Evolutionary conservation across 2,888 invertebrate species (phyloP), one percentile per base, ranked within the genome.

Genomic region (Odontomyia ornata): DNA sequence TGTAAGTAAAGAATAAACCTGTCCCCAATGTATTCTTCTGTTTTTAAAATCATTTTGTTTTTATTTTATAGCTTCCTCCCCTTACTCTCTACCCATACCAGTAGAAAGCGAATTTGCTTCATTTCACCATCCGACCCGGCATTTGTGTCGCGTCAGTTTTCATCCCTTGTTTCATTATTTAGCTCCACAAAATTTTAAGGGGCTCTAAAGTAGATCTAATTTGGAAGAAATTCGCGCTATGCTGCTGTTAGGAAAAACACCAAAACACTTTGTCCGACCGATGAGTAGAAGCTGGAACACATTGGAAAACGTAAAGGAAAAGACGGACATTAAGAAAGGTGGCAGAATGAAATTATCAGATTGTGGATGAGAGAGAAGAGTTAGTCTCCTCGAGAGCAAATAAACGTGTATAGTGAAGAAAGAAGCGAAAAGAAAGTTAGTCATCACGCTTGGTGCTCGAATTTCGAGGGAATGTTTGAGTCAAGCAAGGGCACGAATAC

Each of bases 161-260:
- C 64, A 64, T 30, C 64, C 64, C 28, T 64, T 7, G 13, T 30
- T 64, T 30, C 64, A 64, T 64, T 64, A 64, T 64, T n/a, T 18
- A 64, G 30, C 30, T n/a, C 30, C 64, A 25, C 64, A 64, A 30
- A 27, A 64, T 28, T 64, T 27, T 64, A 11, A 30, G 64, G 64
- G 64, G 27, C 25, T 52, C 52, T 71, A 11, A 71, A 71, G 71
- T 71, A 47, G 71, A 71, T 71, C 71, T 71, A 71, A 71, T 71
- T 71, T 52, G 36, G 71, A 64, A 71, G 67, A 67, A 67, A 25
- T 52, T 71, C 71, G 25, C 47, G 71, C 71, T 23, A 46, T 47
- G 21, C 52, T 46, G 15, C 27, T 1, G 23, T 47, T 21, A 21
- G 27, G 21, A 71, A 71, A 71, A 71, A 71, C 52, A 71, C 71